Base-by-base conservation (phyloP, 2,797 vertebrate genomes). In the Pteronotus mesoamericanus region DNA sequence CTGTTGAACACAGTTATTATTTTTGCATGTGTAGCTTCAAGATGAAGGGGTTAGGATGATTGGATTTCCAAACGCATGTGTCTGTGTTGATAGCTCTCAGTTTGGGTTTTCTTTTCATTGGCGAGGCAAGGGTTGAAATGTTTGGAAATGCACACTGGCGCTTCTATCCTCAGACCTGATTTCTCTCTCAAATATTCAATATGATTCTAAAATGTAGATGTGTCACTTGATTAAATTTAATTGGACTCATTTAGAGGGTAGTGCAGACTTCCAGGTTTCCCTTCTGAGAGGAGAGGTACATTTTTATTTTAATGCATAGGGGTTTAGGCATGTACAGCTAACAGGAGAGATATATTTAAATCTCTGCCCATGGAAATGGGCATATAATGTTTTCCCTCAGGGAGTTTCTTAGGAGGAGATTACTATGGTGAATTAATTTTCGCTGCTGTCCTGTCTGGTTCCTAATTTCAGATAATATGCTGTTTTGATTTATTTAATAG, bases 1-100 rank as follows among this genome's bases (percentile, higher is more conserved):
- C 91, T 91, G 95, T 53, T 95, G 97, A 98, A 96, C 93, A 72
- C 0, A 5, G 97, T 97, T 86, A 80, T 96, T 97, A 94, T 98
- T 98, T 98, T 96, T 94, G 86, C 95, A 71, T 79, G 94, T 98
- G 96, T 92, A 78, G 75, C 97, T 97, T 85, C 55, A 91, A 97
- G 97, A 97, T 78, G 91, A 78, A 84, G 94, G 94, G 91, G 89
- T 91, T 21, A 0, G 96, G 75, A 96, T 72, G 97, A 94, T 72
- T 86, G 97, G 96, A 79, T 94, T 89, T 97, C 94, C 95, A 3
- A 14, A 0, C 0, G 55, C 66, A 1, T 37, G 95, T 84, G 79
- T 97, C 96, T 84, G 32, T 94, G 95, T 86, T 80, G 48, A 64
- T 68, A 95, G 94, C 93, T 94, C 89, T 96, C 93, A 2, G 57